Evolutionary conservation across 2,888 invertebrate species (phyloP).

Genomic region (Vesta saturnalis): DNA sequence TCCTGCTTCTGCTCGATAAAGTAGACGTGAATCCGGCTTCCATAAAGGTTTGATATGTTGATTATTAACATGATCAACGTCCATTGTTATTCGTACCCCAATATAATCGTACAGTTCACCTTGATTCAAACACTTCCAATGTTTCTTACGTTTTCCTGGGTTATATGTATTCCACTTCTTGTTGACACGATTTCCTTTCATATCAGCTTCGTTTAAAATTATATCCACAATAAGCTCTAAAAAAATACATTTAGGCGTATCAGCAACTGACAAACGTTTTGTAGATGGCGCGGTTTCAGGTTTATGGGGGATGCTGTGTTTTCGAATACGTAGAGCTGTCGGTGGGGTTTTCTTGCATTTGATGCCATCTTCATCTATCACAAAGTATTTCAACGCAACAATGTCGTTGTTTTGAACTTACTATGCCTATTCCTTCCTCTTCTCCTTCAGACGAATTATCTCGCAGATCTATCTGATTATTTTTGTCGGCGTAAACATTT

Average conservation of each 20-base stretch:
- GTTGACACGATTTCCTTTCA: background rate
- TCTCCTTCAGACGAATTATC: background rate
- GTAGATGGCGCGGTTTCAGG: background rate
- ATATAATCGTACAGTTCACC: background rate
- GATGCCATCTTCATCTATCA: background rate
- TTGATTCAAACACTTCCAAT: background rate
- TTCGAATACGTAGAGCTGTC: background rate
- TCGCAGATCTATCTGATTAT: background rate
- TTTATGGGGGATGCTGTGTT: background rate
- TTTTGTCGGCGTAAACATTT: conserved; percentile 6
- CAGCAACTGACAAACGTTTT: background rate
- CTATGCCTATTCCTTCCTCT: too few species aligned
- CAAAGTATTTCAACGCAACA: conserved; percentile 1
- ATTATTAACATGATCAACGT: conserved; percentile 2
- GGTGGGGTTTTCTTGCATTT: conserved; percentile 4
- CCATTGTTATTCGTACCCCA: conserved; percentile 3
- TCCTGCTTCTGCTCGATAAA: conserved; percentile 8
- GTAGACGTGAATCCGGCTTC: conserved; percentile 7
- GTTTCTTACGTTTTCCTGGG: conserved; percentile 5
- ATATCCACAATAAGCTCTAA: background rate
- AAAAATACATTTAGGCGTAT: background rate
- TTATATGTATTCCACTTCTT: conserved; percentile 15
- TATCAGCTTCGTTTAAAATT: background rate
- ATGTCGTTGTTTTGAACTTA: too few species aligned
- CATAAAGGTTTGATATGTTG: conserved; percentile 7